Evolutionary conservation across 2,888 invertebrate genomes (phyloP), one percentile per base, ranked within the genome.

Genomic region (Seira ritae): DNA sequence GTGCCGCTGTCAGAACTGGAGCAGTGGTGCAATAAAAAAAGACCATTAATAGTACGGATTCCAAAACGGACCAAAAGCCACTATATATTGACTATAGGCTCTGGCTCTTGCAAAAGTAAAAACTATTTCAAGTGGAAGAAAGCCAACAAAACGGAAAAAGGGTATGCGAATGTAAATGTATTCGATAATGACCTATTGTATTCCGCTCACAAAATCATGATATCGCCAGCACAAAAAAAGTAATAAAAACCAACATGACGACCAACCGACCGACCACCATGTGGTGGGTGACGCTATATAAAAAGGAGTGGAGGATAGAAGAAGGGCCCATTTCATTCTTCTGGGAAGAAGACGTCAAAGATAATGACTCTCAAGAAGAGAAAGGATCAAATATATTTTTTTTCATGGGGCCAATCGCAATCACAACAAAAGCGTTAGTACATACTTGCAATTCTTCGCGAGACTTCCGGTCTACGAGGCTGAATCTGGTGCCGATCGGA

Each of bases 381-480:
- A 12, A 42, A n/a, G n/a, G 42, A 42, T 42, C 42, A 42, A 8
- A 42, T 42, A 6, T 42, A 12, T n/a, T n/a, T 31, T 31, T 31
- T 31, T 31, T 31, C 69, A n/a, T 24, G 3, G 1, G 55, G 55
- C 55, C 55, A 55, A 55, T 55, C 55, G 55, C 55, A 15, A 67
- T 22, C 87, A 96, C 92, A 46, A 95, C 95, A 89, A 95, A 31
- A 46, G 55, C 55, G 19, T n/a, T 24, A 6, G 55, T 66, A 79
- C 76, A 78, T 70, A 89, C 89, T 88, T 89, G 89, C 37, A 89
- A 82, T 77, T 89, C 89, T 82, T 89, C 89, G 31, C 89, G 83
- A 8, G 88, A 88, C 81, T 88, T 89, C 55, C 88, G 74, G 68
- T 84, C 87, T 17, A 83, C 85, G 22, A 86, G 83, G 19, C 84